Evolutionary conservation across 2,888 invertebrate genomes (phyloP).

Genomic region (Nemurella pictetii): DNA sequence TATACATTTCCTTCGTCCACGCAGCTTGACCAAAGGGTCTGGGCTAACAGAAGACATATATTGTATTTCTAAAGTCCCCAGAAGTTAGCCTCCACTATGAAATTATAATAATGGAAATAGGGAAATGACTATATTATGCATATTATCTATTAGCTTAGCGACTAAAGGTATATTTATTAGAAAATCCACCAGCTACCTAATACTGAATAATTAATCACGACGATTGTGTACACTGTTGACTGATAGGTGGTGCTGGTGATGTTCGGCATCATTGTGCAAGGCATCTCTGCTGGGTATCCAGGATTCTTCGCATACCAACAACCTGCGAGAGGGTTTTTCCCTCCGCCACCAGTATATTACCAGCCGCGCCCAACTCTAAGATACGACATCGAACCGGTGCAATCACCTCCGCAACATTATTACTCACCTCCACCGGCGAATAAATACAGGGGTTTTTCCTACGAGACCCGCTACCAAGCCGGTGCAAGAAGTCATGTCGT

Average conservation of each 20-base stretch:
- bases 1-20: no score
- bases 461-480: slow-evolving; percentile 31
- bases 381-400: not conserved
- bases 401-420: slow-evolving; percentile 2
- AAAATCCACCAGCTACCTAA: not conserved
- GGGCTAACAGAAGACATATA: no score
- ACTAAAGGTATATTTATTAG: no score
- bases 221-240: not conserved
- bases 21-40: no score
- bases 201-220: not conserved
- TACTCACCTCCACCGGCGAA: slow-evolving; percentile 24
- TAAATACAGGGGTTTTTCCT: slow-evolving; percentile 32
- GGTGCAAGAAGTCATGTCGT: slow-evolving; percentile 35
- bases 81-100: no score
- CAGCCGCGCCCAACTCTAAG: not conserved
- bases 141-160: no score
- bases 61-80: no score
- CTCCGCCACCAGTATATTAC: not conserved
- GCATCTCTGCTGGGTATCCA: not conserved
- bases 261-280: not conserved
- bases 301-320: slow-evolving; percentile 13
- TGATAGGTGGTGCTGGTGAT: not conserved
- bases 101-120: no score
- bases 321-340: not conserved
- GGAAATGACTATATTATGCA: no score